These are phyloP conservation scores for Meiosimyza decipiens DNA, from an alignment of 2,888 invertebrate genomes.

Conservation along the genomic window DNA sequence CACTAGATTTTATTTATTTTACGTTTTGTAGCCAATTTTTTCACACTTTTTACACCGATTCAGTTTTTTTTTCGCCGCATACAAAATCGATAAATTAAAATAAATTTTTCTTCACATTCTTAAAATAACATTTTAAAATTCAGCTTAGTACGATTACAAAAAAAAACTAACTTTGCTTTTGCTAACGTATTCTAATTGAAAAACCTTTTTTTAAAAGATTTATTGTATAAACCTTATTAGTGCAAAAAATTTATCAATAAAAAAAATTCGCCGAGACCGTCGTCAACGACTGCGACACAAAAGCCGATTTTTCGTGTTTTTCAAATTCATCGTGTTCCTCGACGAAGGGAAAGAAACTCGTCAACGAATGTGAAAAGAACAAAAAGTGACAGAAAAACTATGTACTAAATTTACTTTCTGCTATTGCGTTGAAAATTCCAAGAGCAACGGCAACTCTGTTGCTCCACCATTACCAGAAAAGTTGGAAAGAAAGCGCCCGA, in stretches of 20 bases:
- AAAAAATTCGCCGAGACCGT: constrained; percentile 43
- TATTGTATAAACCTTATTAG: background rate
- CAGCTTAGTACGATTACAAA: too few relatives aligned
- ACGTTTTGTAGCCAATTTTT: background rate
- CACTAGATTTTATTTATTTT: background rate
- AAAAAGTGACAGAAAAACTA: background rate
- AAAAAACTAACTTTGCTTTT: too few relatives aligned
- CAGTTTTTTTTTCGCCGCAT: constrained; percentile 13
- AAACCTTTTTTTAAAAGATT: background rate
- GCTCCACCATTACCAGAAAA: constrained; percentile 25
- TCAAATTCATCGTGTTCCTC: constrained; percentile 29
- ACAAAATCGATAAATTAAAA: constrained; percentile 34
- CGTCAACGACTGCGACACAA: constrained; percentile 46
- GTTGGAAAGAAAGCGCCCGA: background rate
- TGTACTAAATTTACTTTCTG: background rate
- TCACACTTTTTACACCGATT: constrained; percentile 16
- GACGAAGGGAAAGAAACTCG: constrained; percentile 10
- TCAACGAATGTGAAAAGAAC: constrained; percentile 4
- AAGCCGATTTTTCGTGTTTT: constrained; percentile 38
- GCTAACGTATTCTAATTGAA: too few relatives aligned
- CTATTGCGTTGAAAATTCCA: background rate
- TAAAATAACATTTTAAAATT: background rate
- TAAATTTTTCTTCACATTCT: constrained; percentile 6
- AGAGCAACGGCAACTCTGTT: constrained; percentile 45
- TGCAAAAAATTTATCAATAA: constrained; percentile 27